Base-by-base conservation (phyloP, 2,888 invertebrate species). In the Argyresthia albistria region DNA sequence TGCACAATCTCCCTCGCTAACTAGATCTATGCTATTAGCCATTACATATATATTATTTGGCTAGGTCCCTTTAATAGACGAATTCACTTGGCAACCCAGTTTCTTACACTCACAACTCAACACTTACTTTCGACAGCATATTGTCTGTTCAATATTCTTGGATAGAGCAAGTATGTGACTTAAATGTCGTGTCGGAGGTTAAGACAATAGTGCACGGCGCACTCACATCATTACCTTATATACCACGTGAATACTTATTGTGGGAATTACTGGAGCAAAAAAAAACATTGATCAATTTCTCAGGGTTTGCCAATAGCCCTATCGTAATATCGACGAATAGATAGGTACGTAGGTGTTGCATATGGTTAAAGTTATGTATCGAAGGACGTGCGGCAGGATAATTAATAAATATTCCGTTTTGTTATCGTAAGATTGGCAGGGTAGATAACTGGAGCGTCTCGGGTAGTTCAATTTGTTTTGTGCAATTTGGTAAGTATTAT, bases 221-320 rank as follows among this genome's bases (percentile, higher is more conserved):
- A 62, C 63, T 60, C 59, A 60, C 59, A 66, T 71, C 76, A 77
- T 76, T 80, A 80, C 73, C 73, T 76, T 84, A 79, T 86, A 87
- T 84, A 86, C 67, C 6, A 68, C 63, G 66, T 67, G 64, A 37
- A 50, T 10, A 11, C 66, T 81, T 80, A 84, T 80, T 82, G 86
- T 87, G 86, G 82, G 86, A 87, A 86, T 76, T 80, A 80, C 73
- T 78, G 65, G 80, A 80, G 84, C 81, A 84, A 86, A 86, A 86
- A 86, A 83, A 80, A 72, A 66, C 65, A 76, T 79, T 80, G 79
- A 81, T 76, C 75, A 75, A 82, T 80, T 80, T 82, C 81, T 73
- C 75, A 83, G 70, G 64, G 72, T 79, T 81, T 80, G 73, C 70
- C 61, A 79, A 80, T 64, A 57, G 65, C 64, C 69, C 66, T 77